A percentile compares a stretch with the other conserved stretches of the same genome.
Evolutionary conservation across 2,797 vertebrate genomes (phyloP).

Genomic region (Stomatorhinus walkeri): DNA sequence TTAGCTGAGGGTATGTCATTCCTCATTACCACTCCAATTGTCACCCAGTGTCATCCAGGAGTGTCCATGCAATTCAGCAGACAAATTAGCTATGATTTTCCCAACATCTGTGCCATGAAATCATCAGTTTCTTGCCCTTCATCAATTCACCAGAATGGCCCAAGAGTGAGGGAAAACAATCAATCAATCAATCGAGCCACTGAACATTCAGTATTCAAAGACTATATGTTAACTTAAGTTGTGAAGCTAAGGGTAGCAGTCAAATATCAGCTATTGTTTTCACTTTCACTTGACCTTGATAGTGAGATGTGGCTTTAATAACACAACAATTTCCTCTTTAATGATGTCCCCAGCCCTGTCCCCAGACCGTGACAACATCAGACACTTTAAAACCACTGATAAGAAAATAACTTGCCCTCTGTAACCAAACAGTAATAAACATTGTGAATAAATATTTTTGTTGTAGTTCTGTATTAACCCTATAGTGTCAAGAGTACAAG

Average conservation of each 20-base stretch:
- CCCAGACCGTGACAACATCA: neutral
- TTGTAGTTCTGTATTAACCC: neutral
- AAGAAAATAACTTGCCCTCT: neutral
- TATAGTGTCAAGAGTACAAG: neutral
- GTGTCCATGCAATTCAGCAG: conserved; percentile 34
- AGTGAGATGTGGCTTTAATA: neutral
- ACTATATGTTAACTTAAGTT: neutral
- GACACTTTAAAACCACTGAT: neutral
- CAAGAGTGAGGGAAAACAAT: neutral
- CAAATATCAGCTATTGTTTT: neutral
- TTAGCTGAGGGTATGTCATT: neutral
- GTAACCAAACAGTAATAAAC: neutral
- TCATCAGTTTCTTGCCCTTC: conserved; percentile 35
- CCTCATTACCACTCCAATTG: conserved; percentile 15
- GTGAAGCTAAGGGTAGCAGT: neutral
- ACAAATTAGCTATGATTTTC: conserved; percentile 34
- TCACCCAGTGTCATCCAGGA: conserved; percentile 22
- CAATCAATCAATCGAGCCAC: neutral
- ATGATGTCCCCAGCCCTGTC: neutral
- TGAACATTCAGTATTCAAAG: neutral
- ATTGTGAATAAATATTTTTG: neutral
- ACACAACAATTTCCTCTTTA: neutral
- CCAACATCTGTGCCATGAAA: conserved; percentile 41
- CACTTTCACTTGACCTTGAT: conserved; percentile 4
- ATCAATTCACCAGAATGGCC: conserved; percentile 12